Evolutionary conservation across 2,113 vertebrate species (phyloP), one percentile per base, ranked within the genome.

Genomic region (Symphodus melops): DNA sequence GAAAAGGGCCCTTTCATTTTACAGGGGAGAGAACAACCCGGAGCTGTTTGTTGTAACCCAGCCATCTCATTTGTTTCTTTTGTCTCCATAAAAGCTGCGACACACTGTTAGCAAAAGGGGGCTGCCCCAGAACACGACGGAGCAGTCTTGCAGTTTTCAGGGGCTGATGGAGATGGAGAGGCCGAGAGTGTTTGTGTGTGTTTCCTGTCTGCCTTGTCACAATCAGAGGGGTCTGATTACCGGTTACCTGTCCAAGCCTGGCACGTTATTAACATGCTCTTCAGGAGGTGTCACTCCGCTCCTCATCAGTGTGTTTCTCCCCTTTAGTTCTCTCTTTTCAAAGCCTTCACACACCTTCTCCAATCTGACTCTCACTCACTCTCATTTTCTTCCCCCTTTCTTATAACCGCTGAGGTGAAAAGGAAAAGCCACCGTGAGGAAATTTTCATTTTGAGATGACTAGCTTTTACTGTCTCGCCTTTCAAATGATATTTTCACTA

Each of bases 401-500:
- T 72, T 59, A 72, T 83, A 84, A 79, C 77, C 3, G 69, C 67
- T 68, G 82, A 87, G 82, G 90, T 90, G 81, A 93, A 89, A 88
- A 88, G 79, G 75, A 85, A 88, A 88, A 88, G 72, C 87, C 85
- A 73, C 82, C 72, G 33, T 84, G 58, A 86, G 86, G 89, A 88
- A 79, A 89, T 83, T 69, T 78, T 89, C 90, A 90, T 89, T 89
- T 88, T 68, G 82, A 85, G 86, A 92, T 77, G 86, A 89, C 88
- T 85, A 88, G 78, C 85, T 92, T 88, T 91, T 83, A 86, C 79
- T 81, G 79, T 86, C 80, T 84, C 60, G 70, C 84, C 84, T 90
- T 85, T 91, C 88, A 92, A 85, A 91, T 85, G 81, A 86, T 89
- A 88, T 88, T 91, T 90, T 82, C 85, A 79, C 82, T 88, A 82